Base-by-base conservation (phyloP, 2,113 vertebrate species). In the Macquaria ambigua region DNA sequence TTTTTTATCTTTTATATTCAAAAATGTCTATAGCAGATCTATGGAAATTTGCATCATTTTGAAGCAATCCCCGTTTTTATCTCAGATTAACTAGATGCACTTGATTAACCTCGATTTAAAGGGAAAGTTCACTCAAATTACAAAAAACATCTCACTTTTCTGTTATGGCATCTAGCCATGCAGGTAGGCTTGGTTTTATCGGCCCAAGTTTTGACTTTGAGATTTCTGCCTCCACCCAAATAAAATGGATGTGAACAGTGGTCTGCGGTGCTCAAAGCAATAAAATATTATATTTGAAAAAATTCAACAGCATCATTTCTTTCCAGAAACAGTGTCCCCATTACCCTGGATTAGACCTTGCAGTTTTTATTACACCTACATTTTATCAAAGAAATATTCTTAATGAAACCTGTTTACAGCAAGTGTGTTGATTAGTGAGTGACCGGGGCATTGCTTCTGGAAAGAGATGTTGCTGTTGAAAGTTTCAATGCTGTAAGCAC, bases 1-100 rank as follows among this genome's bases (percentile, higher is more conserved):
- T 58, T 76, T 59, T 77, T 37, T 66, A 84, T 34, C 28, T 46
- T 85, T 79, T 74, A 39, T 77, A 72, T 73, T 66, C 68, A 77
- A 58, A 77, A 37, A 37, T 72, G 55, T 39, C 15, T 59, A 18
- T 34, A 52, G 9, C 48, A 1, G 23, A 76, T 59, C 46, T 41
- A 53, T 10, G 23, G 21, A 77, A 16, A 64, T 77, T 61, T 81
- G 11, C 66, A 71, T 73, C 0, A 59, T 63, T 66, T 69, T 74
- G 16, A 81, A 83, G 78, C 16, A 28, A 2, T 43, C 9, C 55
- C 14, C 16, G 14, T 28, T 85, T 82, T 81, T 73, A 67, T 56
- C 6, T 20, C 4, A 48, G 1, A 72, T 48, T 53, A 39, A 58
- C 28, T 53, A 9, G 4, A 46, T 41, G 59, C 37, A 64, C 21